phyloP scores from a whole-genome alignment of 2,797 vertebrate genomes.

The Podargus strigoides region DNA sequence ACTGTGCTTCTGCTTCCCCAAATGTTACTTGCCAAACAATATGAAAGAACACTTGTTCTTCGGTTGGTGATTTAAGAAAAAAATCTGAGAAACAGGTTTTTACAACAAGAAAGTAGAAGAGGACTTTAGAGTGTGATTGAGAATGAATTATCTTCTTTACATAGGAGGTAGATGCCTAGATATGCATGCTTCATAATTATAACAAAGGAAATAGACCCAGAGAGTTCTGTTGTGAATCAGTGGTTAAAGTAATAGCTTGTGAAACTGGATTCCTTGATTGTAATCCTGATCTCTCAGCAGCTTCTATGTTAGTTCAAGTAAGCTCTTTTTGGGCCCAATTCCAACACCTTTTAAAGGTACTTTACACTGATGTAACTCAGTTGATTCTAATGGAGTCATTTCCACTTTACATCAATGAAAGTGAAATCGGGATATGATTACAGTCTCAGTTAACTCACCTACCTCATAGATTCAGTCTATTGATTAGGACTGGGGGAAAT shows the following conservation, averaged over 20 bases:
- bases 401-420: neutral
- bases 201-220: neutral
- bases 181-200: neutral
- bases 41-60: neutral
- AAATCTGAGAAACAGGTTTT: neutral
- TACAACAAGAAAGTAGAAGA: neutral
- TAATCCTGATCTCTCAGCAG: neutral
- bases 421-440: neutral
- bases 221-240: neutral
- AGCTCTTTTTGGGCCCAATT: neutral
- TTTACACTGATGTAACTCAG: neutral
- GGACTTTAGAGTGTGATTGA: neutral
- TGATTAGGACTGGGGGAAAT: neutral
- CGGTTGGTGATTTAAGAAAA: neutral
- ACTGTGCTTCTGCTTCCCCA: neutral
- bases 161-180: neutral
- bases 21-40: neutral
- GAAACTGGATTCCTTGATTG: neutral
- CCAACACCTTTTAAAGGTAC: neutral
- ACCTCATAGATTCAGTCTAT: neutral
- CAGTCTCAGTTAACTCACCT: neutral
- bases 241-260: neutral
- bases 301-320: neutral
- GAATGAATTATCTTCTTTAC: neutral
- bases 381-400: slow-evolving; percentile 22